These are phyloP conservation scores for Malachius bipustulatus DNA, from an alignment of 2,888 invertebrate species.

Conservation along the genomic window DNA sequence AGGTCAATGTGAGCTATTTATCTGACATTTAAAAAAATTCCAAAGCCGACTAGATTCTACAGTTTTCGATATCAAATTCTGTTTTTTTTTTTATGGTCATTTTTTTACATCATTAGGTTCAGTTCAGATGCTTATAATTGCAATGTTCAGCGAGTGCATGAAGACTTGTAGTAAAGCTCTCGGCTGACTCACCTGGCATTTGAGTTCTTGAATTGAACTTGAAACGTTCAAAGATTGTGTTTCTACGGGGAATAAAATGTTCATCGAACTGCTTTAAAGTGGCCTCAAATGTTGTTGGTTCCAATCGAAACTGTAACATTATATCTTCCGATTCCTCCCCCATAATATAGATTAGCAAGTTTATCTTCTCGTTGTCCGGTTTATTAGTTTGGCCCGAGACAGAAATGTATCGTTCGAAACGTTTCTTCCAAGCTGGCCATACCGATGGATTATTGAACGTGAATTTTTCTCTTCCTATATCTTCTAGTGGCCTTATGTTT, in stretches of 20 bases:
- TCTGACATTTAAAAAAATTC: no score
- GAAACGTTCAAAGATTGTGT: constrained; percentile 1
- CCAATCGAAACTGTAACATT: not conserved
- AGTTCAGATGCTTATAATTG: not conserved
- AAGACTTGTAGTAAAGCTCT: constrained; percentile 1
- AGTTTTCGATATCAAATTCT: no score
- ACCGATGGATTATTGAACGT: no score
- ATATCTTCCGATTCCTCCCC: constrained; percentile 4
- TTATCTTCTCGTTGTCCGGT: constrained; percentile 1
- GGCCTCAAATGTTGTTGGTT: not conserved
- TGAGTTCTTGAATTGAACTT: constrained; percentile 4
- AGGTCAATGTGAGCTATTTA: no score
- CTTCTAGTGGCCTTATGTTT: no score
- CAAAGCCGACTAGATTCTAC: no score
- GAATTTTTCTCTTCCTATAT: no score
- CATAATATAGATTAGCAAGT: constrained; percentile 5
- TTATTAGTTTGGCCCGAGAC: constrained; percentile 4
- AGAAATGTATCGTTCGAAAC: constrained; percentile 2
- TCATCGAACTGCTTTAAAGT: not conserved
- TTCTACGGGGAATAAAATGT: constrained; percentile 3
- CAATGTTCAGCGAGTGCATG: not conserved
- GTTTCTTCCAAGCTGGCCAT: constrained; percentile 3
- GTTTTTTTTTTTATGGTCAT: no score
- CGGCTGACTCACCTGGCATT: not conserved
- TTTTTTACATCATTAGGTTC: no score